Base-by-base conservation (phyloP, 1,140 invertebrate species). In the Drosophila persimilis region DNA sequence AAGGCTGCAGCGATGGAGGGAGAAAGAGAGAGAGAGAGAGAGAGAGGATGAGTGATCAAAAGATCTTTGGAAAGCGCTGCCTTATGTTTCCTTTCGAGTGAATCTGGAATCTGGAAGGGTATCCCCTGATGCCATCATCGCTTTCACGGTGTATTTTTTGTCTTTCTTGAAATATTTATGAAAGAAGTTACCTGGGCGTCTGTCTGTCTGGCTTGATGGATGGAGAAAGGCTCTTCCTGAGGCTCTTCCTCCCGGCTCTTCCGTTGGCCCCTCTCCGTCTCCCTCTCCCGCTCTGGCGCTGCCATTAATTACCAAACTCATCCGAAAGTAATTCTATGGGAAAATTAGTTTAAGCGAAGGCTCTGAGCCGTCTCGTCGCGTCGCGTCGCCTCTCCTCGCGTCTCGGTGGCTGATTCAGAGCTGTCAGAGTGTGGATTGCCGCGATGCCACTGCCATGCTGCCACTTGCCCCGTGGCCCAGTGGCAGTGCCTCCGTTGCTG, bases 281-380 rank as follows among this genome's bases (percentile, higher is more conserved):
- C 17, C 24, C 26, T 29, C 29, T 29, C 35, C 9, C 43, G 29
- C 24, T 35, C 47, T 29, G 46, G 51, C 50, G 44, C 63, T 77
- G 81, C 59, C 83, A 78, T 88, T 88, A 86, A 86, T 86, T 86
- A 86, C 71, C 83, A 86, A 88, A 83, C 81, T 86, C 83, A 88
- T 86, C 74, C 74, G 35, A 78, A 86, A 78, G 81, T 88, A 86
- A 88, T 83, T 86, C 78, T 78, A 86, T 77, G 55, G 81, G 74
- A 86, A 88, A 86, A 83, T 86, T 86, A 88, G 83, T 76, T 86
- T 88, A 88, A 75, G 74, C 64, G 50, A 31, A 39, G 29, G 53
- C 13, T 48, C 45, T 15, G 45, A 15, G 45, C 56, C 53, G 57
- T 22, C 20, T 54, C 65, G 64, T 70, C 64, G 67, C 53, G 39